Base-by-base conservation (phyloP, 1,140 invertebrate genomes). In the Sitodiplosis mosellana region DNA sequence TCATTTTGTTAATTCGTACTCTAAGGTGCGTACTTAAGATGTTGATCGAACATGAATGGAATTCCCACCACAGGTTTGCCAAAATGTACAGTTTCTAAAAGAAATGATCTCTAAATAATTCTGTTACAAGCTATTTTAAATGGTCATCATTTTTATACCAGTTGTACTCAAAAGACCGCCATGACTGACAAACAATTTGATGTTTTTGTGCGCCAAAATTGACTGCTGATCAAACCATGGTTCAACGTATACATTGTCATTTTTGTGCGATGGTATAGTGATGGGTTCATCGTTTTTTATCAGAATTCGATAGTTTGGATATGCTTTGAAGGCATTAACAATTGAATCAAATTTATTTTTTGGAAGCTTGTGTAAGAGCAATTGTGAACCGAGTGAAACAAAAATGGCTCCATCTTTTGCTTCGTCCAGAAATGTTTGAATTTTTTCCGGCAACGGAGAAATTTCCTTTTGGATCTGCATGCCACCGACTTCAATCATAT, bases 181-280 rank as follows among this genome's bases (percentile, higher is more conserved):
- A 51, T 84, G 80, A 1, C 77, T 78, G 15, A 87, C 75, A 51
- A 87, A 81, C 0, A 71, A 63, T 54, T 71, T 73, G 0, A 81
- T 65, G 52, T 81, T 81, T 2, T 69, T 67, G 58, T 81, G 79
- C 33, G 71, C 80, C 51, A 83, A 59, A 51, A 83, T 66, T 54
- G 80, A 79, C 48, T 73, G 74, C 55, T 85, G 80, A 0, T 80
- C 80, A 2, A 82, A 58, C 80, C 81, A 84, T 40, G 72, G 73
- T 27, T 62, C 66, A 1, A 78, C 57, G 45, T 73, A 66, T 0
- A 86, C 64, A 64, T 84, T 84, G 0, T 61, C 51, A 0, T 76
- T 67, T 50, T 72, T 68, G 2, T 60, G 60, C 0, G 68, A 60
- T 2, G 76, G 52, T 20, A 57, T 54, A 2, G 73, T 68, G 64